phyloP scores from a whole-genome alignment of 2,113 vertebrate genomes.

The Pelecanoides urinatrix region DNA sequence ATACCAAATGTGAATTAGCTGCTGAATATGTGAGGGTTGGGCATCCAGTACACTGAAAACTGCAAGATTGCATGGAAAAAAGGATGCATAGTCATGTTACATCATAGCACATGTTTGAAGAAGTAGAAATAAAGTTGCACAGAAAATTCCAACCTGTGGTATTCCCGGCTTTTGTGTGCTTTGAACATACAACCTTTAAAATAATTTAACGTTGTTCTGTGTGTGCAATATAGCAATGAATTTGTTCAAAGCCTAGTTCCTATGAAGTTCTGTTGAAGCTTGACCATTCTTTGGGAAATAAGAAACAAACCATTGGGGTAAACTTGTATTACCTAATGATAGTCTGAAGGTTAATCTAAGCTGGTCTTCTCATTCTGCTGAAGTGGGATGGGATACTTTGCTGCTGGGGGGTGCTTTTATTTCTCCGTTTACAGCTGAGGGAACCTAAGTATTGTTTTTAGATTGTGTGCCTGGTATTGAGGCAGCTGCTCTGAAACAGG shows the following conservation, averaged over 20 bases:
- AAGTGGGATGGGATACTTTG: neutral
- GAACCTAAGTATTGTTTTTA: neutral
- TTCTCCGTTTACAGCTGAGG: neutral
- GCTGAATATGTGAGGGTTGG: neutral
- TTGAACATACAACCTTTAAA: neutral
- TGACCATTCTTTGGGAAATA: neutral
- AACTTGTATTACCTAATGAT: neutral
- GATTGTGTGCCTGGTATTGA: neutral
- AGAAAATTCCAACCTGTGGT: neutral
- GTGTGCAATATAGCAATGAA: neutral
- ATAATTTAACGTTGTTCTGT: neutral
- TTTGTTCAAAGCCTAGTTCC: neutral
- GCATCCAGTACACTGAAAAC: neutral
- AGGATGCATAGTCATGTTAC: neutral
- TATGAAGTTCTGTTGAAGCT: neutral
- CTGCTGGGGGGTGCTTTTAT: neutral
- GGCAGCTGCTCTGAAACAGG: neutral
- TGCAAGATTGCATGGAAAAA: neutral
- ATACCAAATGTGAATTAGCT: constrained; percentile 21
- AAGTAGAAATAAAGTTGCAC: neutral
- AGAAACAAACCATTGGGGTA: neutral
- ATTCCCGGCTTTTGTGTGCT: neutral
- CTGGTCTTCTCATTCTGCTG: neutral
- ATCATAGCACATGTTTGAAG: neutral
- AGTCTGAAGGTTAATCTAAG: neutral